Conservation (phyloP, 2,888 invertebrate species). For the Dicycla oo region DNA sequence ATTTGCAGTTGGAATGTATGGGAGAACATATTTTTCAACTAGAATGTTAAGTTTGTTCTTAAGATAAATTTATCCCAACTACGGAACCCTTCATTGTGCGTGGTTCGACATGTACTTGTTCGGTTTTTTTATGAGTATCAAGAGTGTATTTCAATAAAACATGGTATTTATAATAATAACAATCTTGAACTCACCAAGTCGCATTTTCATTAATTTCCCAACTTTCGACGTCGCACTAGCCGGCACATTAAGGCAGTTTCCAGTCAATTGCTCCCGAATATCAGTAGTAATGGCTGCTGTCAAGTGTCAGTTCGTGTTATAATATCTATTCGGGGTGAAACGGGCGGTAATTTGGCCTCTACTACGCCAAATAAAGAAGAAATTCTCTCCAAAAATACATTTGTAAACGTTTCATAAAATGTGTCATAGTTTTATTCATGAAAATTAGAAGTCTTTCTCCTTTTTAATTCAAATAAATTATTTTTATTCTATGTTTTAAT, state of each 20-base stretch:
- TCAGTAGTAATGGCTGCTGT: conserved; percentile 74
- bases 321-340: conserved; percentile 53
- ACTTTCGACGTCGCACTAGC: conserved; percentile 52
- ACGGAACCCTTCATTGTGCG: no score
- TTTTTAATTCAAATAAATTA: conserved; percentile 9
- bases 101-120: no score
- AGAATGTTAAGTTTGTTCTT: no score
- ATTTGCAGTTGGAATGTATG: no score
- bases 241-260: conserved; percentile 65
- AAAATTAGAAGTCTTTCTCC: not conserved
- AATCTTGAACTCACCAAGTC: conserved; percentile 43
- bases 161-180: conserved; percentile 31
- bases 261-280: conserved; percentile 75
- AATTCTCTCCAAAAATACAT: conserved; percentile 19
- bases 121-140: not conserved
- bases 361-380: conserved; percentile 31
- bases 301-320: conserved; percentile 70
- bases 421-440: conserved; percentile 1
- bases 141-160: conserved; percentile 36
- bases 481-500: conserved; percentile 9
- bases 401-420: conserved; percentile 13
- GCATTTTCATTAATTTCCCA: conserved; percentile 46
- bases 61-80: no score
- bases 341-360: conserved; percentile 34
- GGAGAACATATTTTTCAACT: no score